phyloP scores from a whole-genome alignment of 2,888 invertebrate genomes.

The Monoplex corrugatus region DNA sequence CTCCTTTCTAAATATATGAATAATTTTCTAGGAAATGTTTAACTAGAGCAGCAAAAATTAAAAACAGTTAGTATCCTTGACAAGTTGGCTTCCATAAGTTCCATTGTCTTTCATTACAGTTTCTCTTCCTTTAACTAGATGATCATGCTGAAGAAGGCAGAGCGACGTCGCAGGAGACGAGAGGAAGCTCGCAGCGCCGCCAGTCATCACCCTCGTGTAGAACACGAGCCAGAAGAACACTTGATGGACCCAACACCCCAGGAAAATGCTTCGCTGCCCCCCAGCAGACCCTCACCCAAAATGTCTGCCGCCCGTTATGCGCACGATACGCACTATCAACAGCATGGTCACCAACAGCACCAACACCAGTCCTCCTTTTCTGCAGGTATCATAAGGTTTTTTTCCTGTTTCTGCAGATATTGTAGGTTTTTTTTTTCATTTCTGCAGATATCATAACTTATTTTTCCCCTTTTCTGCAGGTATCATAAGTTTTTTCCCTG shows the following conservation, averaged over 20 bases:
- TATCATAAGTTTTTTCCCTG: too few relatives aligned
- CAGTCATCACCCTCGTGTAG: constrained; percentile 36
- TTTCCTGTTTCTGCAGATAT: too few relatives aligned
- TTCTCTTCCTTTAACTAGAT: constrained; percentile 68
- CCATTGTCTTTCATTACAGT: too few relatives aligned
- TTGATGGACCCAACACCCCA: constrained; percentile 48
- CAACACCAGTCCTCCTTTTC: constrained; percentile 69
- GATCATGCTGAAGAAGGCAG: constrained; percentile 80
- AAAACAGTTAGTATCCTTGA: too few relatives aligned
- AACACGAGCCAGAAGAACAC: constrained; percentile 40
- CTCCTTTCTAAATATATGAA: too few relatives aligned
- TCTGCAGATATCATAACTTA: too few relatives aligned
- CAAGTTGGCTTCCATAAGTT: too few relatives aligned
- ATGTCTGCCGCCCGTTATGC: constrained; percentile 59
- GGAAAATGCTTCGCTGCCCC: constrained; percentile 51
- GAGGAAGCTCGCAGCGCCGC: constrained; percentile 62
- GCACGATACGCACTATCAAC: constrained; percentile 51
- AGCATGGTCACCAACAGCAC: constrained; percentile 8
- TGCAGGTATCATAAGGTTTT: too few relatives aligned
- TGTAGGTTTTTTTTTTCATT: too few relatives aligned
- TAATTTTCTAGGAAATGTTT: too few relatives aligned
- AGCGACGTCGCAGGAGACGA: constrained; percentile 74
- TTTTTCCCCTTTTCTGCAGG: too few relatives aligned
- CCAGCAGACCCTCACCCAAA: constrained; percentile 55
- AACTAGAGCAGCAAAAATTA: too few relatives aligned